Evolutionary conservation across 2,113 vertebrate genomes (phyloP), one percentile per base, ranked within the genome.

Genomic region (Thalassoma bifasciatum): DNA sequence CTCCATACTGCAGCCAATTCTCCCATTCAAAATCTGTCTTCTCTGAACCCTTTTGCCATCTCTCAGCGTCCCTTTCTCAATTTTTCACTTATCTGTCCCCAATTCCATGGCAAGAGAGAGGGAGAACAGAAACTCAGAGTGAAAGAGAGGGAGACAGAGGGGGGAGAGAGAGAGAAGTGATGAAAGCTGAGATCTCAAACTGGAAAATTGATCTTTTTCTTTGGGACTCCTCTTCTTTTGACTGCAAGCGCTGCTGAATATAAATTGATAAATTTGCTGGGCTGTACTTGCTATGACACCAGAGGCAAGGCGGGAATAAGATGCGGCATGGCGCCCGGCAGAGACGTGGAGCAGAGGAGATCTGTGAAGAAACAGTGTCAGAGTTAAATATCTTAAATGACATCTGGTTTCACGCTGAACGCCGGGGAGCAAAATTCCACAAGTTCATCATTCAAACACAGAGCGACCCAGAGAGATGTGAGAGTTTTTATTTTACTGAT

Each of bases 181-280:
- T 85, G 82, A 88, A 87, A 89, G 77, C 57, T 74, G 51, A 83
- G 81, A 87, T 90, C 79, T 79, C 44, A 79, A 86, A 88, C 81
- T 88, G 81, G 66, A 87, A 90, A 88, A 91, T 89, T 64, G 75
- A 87, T 88, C 60, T 88, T 86, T 91, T 86, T 88, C 78, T 82
- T 78, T 10, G 30, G 54, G 61, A 78, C 52, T 71, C 22, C 47
- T 81, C 67, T 80, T 79, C 73, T 81, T 89, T 77, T 69, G 81
- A 86, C 74, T 79, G 72, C 50, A 51, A 85, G 83, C 34, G 8
- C 44, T 51, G 51, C 75, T 86, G 89, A 89, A 91, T 89, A 88
- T 91, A 90, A 90, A 89, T 89, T 66, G 88, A 90, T 85, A 77
- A 37, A 90, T 89, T 90, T 87, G 65, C 70, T 73, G 64, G 69